Conservation (phyloP, 2,888 invertebrate genomes). For the Oligia strigilis region DNA sequence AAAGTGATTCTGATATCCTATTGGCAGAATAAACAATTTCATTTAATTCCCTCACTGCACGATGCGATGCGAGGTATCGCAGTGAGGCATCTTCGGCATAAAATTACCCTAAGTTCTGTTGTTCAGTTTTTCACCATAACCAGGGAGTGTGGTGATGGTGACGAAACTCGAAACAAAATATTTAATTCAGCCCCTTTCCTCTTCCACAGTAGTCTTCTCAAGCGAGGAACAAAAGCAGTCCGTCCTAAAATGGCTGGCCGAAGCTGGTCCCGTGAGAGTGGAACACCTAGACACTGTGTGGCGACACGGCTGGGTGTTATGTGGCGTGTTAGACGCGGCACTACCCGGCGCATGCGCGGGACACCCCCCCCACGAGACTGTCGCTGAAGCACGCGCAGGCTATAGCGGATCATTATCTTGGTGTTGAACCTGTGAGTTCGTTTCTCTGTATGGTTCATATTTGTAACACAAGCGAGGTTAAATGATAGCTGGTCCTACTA, state of each 20-base stretch:
- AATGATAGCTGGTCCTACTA: too few relatives aligned
- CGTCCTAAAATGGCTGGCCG: conserved; percentile 85
- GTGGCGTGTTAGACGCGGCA: conserved; percentile 90
- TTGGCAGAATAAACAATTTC: background rate
- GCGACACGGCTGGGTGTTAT: conserved; percentile 91
- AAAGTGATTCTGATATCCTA: background rate
- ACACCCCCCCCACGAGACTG: conserved; percentile 88
- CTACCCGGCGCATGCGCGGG: conserved; percentile 92
- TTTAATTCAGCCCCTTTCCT: background rate
- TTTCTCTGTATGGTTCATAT: background rate
- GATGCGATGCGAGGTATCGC: background rate
- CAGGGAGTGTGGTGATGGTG: background rate
- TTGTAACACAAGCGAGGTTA: background rate
- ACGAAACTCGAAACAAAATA: background rate
- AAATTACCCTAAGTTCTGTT: too few relatives aligned
- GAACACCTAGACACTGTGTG: conserved; percentile 90
- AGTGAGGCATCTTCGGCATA: too few relatives aligned
- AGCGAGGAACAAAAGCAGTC: conserved; percentile 85
- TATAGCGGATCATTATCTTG: conserved; percentile 91
- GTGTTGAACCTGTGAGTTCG: conserved; percentile 89
- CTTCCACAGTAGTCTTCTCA: conserved; percentile 84
- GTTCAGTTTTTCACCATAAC: background rate
- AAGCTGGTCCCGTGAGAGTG: conserved; percentile 82
- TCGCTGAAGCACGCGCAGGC: conserved; percentile 90
- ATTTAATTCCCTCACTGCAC: background rate